Evolutionary conservation across 2,888 invertebrate genomes (phyloP), one percentile per base, ranked within the genome.

Genomic region (Hecatera dysodea): DNA sequence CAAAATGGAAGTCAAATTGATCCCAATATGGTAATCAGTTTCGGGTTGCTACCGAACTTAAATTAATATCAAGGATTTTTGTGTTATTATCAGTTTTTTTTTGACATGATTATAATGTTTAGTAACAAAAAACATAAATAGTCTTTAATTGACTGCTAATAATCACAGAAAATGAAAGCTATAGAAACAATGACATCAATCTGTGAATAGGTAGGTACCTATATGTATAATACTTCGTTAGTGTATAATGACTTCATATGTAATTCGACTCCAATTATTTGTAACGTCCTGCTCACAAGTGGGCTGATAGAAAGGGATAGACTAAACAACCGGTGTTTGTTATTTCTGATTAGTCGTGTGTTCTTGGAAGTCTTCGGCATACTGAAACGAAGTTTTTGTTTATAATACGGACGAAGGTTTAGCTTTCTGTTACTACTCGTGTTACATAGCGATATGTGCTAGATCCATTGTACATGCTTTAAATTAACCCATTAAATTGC

Each of bases 121-220:
- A 36, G 22, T 33, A 33, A n/a, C 19, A 33, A n/a, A 29, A 53
- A 29, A 53, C 39, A 42, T 44, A 5, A 19, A 44, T 17, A 6
- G 0, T 42, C 15, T 15, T 46, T 46, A 1, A 33, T 44, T 19
- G 15, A 15, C 22, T 19, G 22, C n/a, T 4, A 24, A n/a, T 27
- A 19, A n/a, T 27, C 27, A 33, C 15, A 46, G 2, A 19, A 24
- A 24, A 33, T n/a, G 2, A 46, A 46, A 44, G 19, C 5, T 48
- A 17, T n/a, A 46, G 27, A 65, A 66, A 48, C n/a, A 66, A 66
- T 27, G 46, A 36, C 12, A n/a, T 65, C 46, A n/a, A 46, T 65
- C n/a, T 27, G 15, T 48, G 8, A 11, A 2, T 24, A 33, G 6
- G 15, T 27, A 56, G n/a, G n/a, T n/a, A n/a, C n/a, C n/a, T 48